Evolutionary conservation across 1,140 invertebrate genomes (phyloP), one percentile per base, ranked within the genome.

Genomic region (Hylaeus anthracinus): DNA sequence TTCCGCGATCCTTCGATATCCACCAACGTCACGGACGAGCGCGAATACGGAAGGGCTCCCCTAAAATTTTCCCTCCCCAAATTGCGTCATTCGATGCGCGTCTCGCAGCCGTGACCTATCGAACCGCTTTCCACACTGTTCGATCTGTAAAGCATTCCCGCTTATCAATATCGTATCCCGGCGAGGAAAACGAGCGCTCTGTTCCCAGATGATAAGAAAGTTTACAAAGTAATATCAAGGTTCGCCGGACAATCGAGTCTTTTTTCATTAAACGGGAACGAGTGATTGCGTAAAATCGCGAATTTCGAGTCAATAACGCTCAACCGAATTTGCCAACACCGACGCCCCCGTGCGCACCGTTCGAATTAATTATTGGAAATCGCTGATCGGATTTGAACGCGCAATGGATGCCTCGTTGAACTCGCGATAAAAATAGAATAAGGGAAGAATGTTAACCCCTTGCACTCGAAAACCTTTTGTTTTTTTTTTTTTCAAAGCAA

Each of bases 161-260:
- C 1, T 26, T 53, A 63, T 72, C 75, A 48, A 78, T 71, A 71
- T 15, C 55, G 37, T 70, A 77, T 77, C 65, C 51, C 9, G 15
- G 3, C 3, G 65, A 12, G 37, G 1, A 60, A 70, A 61, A 70
- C 26, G 39, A 1, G 26, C 55, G n/a, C 64, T 56, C 51, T 76
- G 43, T 77, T 61, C 43, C 37, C 41, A 1, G 6, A 71, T 5
- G 67, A 78, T 78, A 78, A 78, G 55, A 9, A 43, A n/a, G 55
- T 77, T 77, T 61, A 48, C 65, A 41, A 41, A 77, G 65, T 70
- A 71, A 55, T 43, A 37, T 53, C 58, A 39, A 63, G 58, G 56
- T 26, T 61, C 37, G 15, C 5, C 5, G 39, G 61, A 43, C 37
- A 45, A 6, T 37, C 39, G 0, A 60, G 14, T 14, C 37, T n/a